Percentiles rank a stretch among this genome's conserved stretches.
phyloP scores from a whole-genome alignment of 2,113 vertebrate genomes.

The Tetrao urogallus region DNA sequence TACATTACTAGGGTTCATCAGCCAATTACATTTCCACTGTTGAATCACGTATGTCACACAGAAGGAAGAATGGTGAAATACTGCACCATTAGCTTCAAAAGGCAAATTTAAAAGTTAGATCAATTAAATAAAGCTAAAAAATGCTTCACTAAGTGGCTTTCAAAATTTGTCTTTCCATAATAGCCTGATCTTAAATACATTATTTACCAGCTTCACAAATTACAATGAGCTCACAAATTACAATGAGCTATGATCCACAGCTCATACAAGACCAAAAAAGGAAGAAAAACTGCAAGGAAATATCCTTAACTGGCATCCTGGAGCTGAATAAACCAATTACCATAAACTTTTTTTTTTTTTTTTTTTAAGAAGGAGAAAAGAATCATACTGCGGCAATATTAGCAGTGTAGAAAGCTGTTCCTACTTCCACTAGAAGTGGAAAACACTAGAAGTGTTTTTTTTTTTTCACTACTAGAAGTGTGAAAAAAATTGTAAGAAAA shows the following conservation, averaged over 20 bases:
- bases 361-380: background rate
- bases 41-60: background rate
- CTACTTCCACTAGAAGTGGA: background rate
- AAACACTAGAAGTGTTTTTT: too few relatives aligned
- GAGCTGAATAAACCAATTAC: background rate
- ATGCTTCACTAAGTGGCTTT: background rate
- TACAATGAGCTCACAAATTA: background rate
- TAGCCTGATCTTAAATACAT: background rate
- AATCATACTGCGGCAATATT: background rate
- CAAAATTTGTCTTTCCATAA: background rate
- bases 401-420: background rate
- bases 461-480: too few relatives aligned
- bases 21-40: background rate
- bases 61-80: background rate
- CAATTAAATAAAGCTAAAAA: background rate
- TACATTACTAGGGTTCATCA: background rate
- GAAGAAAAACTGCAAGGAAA: background rate
- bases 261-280: slow-evolving; percentile 17
- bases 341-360: background rate
- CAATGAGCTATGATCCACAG: background rate
- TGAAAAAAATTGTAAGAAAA: background rate
- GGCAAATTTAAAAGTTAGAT: background rate
- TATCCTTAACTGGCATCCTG: background rate
- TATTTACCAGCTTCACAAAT: background rate
- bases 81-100: background rate